phyloP scores from a whole-genome alignment of 2,888 invertebrate genomes.

The Orchesella flavescens region DNA sequence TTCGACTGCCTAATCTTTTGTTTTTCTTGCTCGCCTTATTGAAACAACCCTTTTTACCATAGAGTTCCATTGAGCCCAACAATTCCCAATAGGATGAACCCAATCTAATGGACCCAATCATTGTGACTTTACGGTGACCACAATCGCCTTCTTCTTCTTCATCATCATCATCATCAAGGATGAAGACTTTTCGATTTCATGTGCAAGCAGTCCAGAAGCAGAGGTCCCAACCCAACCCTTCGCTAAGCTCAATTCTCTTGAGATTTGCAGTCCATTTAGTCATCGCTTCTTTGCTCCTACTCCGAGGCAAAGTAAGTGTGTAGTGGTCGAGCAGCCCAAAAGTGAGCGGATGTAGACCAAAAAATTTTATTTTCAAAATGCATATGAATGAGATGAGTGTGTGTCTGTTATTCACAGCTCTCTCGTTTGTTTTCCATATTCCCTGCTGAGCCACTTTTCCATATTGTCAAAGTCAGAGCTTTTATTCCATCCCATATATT shows the following conservation, averaged over 20 bases:
- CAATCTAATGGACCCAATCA: slow-evolving; percentile 50
- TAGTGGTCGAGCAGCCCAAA: not conserved
- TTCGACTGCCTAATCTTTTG: not conserved
- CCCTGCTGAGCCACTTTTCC: slow-evolving; percentile 39
- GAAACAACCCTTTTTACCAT: slow-evolving; percentile 39
- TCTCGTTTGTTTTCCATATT: slow-evolving; percentile 28
- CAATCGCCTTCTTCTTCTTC: slow-evolving; percentile 20
- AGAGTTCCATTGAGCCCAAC: slow-evolving; percentile 41
- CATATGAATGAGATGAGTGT: not conserved
- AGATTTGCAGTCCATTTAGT: slow-evolving; percentile 62
- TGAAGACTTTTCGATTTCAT: slow-evolving; percentile 14
- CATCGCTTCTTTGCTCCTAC: slow-evolving; percentile 33
- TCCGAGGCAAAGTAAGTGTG: not conserved
- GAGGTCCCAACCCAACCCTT: slow-evolving; percentile 39
- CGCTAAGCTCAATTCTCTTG: slow-evolving; percentile 45
- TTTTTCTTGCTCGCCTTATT: not conserved
- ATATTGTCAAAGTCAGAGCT: slow-evolving; percentile 28
- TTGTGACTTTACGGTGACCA: slow-evolving; percentile 17
- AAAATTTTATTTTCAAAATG: not conserved
- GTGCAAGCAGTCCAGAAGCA: not conserved
- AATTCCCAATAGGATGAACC: slow-evolving; percentile 42
- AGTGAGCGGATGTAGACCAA: slow-evolving; percentile 7
- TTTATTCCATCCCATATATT: slow-evolving; percentile 20
- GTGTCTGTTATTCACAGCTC: not conserved
- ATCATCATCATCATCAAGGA: slow-evolving; percentile 29